These are phyloP conservation scores for Lasius fuliginosus DNA, from an alignment of 2,888 invertebrate species.

Conservation along the genomic window DNA sequence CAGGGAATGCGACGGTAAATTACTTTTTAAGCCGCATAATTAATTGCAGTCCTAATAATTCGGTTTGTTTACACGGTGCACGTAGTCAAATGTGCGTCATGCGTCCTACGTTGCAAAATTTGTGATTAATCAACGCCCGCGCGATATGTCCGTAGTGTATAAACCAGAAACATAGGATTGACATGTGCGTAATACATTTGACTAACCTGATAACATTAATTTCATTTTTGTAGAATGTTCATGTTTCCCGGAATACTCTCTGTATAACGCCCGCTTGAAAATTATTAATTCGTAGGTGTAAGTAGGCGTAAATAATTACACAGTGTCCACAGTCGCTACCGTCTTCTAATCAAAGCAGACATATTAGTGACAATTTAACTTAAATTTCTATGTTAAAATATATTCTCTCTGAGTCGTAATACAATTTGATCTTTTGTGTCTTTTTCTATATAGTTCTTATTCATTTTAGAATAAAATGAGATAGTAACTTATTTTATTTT, in stretches of 20 bases:
- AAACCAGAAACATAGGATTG: conserved; percentile 64
- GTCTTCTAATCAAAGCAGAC: background rate
- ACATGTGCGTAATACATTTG: conserved; percentile 64
- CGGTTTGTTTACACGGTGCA: conserved; percentile 56
- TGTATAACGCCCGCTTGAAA: conserved; percentile 17
- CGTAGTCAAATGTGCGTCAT: conserved; percentile 59
- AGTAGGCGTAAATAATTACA: conserved; percentile 53
- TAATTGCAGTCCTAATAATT: conserved; percentile 54
- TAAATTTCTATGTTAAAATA: background rate
- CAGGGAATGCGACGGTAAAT: conserved; percentile 37
- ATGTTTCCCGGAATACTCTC: conserved; percentile 8
- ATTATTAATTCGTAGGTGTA: conserved; percentile 25
- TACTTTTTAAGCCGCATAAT: conserved; percentile 45
- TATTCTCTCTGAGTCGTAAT: background rate
- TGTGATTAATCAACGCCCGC: conserved; percentile 68
- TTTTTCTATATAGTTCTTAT: background rate
- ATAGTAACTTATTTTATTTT: background rate
- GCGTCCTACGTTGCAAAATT: conserved; percentile 61
- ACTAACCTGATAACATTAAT: conserved; percentile 74
- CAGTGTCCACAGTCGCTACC: background rate
- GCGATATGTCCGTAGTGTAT: conserved; percentile 69
- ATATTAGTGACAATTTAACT: background rate
- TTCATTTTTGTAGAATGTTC: conserved; percentile 55
- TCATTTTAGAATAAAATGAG: background rate
- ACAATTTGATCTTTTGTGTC: background rate